These are phyloP conservation scores for Rhabdomys dilectus DNA, from an alignment of 2,113 vertebrate genomes.

Conservation along the genomic window DNA sequence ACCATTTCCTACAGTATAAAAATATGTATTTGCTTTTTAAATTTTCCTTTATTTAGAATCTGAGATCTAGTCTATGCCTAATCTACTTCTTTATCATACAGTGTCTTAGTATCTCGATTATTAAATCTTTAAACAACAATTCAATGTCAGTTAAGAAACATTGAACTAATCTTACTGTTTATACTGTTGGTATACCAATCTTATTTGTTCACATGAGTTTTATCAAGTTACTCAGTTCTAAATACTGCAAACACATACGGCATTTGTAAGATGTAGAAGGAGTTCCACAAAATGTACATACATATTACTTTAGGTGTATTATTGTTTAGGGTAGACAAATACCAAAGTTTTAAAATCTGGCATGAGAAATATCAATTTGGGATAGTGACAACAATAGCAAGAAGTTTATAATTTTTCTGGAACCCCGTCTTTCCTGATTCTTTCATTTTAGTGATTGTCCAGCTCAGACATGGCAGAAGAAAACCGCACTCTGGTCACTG, in stretches of 20 bases:
- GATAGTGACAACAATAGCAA: not conserved
- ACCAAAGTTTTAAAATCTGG: not conserved
- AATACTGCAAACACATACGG: not conserved
- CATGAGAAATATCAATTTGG: not conserved
- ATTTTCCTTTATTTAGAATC: not conserved
- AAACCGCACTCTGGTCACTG: constrained; percentile 45
- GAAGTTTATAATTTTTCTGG: not conserved
- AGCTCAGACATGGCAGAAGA: constrained; percentile 39
- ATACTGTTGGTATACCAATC: not conserved
- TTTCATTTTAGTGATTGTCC: not conserved
- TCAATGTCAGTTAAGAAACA: not conserved
- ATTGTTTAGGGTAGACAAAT: not conserved
- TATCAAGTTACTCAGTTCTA: not conserved
- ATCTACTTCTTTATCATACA: not conserved
- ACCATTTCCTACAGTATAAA: not conserved
- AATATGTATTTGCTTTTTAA: not conserved
- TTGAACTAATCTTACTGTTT: not conserved
- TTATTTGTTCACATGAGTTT: not conserved
- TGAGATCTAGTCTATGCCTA: too few species aligned
- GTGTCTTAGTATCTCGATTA: not conserved
- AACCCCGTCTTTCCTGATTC: not conserved
- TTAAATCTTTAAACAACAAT: not conserved
- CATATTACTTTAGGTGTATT: not conserved
- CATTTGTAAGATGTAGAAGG: not conserved
- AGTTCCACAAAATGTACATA: not conserved